A percentile compares a stretch with the other conserved stretches of the same genome.
Evolutionary conservation across 2,797 vertebrate genomes (phyloP).

Genomic region (Diplodus sargus): DNA sequence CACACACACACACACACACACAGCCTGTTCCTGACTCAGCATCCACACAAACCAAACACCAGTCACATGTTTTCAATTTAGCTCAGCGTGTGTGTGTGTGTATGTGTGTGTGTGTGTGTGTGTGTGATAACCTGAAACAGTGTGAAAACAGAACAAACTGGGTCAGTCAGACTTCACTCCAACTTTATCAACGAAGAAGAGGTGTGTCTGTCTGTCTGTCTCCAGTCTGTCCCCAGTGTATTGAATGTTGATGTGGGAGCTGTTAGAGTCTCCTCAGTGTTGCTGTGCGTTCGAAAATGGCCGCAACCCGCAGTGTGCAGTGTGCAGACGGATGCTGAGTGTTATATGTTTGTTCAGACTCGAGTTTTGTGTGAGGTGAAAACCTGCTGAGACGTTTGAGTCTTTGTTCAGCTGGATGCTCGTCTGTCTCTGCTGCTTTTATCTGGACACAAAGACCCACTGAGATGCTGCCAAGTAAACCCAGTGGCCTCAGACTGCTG

Average conservation of each 20-base stretch:
- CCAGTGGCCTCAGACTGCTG: constrained; percentile 17
- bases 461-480: constrained; percentile 54
- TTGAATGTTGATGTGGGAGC: background rate
- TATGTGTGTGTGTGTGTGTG: background rate
- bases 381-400: constrained; percentile 46
- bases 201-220: background rate
- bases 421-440: constrained; percentile 44
- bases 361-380: constrained; percentile 13
- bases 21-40: constrained; percentile 54
- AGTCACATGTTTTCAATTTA: constrained; percentile 81
- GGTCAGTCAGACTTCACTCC: constrained; percentile 35
- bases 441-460: constrained; percentile 53
- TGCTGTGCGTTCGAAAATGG: background rate
- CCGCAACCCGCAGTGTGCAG: background rate
- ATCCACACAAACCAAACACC: constrained; percentile 77
- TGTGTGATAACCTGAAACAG: constrained; percentile 16
- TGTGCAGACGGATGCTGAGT: background rate
- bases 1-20: background rate
- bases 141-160: constrained; percentile 29
- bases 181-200: constrained; percentile 12
- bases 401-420: constrained; percentile 74
- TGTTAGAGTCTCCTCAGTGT: background rate
- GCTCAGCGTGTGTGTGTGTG: background rate
- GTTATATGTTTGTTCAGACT: constrained; percentile 52
- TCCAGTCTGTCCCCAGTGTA: background rate